Percentiles rank a stretch among this genome's conserved stretches.
phyloP scores from a whole-genome alignment of 2,888 invertebrate genomes.

The Melieria omissa region DNA sequence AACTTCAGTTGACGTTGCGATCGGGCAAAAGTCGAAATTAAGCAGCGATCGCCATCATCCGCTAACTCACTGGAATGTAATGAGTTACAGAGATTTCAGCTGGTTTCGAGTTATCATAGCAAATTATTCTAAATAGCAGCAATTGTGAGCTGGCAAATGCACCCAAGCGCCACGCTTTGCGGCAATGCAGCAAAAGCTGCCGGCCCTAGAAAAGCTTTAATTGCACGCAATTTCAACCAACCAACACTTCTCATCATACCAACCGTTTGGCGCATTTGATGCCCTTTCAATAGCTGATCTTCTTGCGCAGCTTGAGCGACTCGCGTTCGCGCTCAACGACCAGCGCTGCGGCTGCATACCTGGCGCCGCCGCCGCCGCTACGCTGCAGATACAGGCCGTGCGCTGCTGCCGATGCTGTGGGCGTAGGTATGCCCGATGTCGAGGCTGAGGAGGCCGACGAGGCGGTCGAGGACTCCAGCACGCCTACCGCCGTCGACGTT shows the following conservation, averaged over 20 bases:
- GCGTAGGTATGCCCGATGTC: slow-evolving; percentile 59
- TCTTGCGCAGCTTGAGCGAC: slow-evolving; percentile 62
- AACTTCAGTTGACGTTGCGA: not conserved
- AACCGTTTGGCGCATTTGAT: too few relatives aligned
- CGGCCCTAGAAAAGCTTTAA: too few relatives aligned
- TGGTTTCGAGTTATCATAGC: too few relatives aligned
- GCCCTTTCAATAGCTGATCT: slow-evolving; percentile 61
- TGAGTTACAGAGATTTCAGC: slow-evolving; percentile 28
- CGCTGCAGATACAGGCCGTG: slow-evolving; percentile 48
- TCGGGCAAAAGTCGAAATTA: not conserved
- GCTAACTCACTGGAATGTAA: slow-evolving; percentile 20
- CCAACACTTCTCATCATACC: too few relatives aligned
- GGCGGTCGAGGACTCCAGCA: slow-evolving; percentile 55
- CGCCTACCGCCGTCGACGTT: slow-evolving; percentile 15
- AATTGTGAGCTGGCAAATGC: too few relatives aligned
- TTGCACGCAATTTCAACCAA: too few relatives aligned
- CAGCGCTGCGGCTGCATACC: slow-evolving; percentile 42
- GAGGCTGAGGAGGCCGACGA: slow-evolving; percentile 58
- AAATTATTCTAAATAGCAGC: too few relatives aligned
- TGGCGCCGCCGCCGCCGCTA: slow-evolving; percentile 46
- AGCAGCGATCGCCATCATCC: slow-evolving; percentile 16
- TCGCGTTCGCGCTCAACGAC: slow-evolving; percentile 50
- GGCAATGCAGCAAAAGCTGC: too few relatives aligned
- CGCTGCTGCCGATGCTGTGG: slow-evolving; percentile 53
- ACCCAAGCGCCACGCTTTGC: too few relatives aligned